Evolutionary conservation across 92 coral and sea anemone species (phyloP), one percentile per base, ranked within the genome.

Genomic region (Porites divaricata): DNA sequence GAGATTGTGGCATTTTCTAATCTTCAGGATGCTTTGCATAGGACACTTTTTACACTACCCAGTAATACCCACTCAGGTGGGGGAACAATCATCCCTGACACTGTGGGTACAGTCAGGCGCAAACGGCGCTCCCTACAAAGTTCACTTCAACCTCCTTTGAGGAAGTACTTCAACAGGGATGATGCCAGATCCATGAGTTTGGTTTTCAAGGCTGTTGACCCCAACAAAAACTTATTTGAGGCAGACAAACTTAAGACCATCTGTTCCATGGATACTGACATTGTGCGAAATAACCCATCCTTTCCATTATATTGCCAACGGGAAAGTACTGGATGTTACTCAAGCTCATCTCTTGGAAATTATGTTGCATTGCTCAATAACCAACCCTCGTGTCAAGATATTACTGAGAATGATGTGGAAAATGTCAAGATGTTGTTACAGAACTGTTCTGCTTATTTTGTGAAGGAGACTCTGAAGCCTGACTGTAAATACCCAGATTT

Each of bases 341-440:
- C 90, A 8, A 91, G 93, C 69, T 85, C 63, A 1, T 95, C 99
- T 4, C 88, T 97, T 54, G 99, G 99, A 63, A 87, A 81, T 64
- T 89, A 89, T 70, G 84, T 95, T 50, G 99, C 98, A 7, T 15
- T 63, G 54, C 84, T 93, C 25, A 81, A 86, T 35, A 81, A 85
- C 57, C 93, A 90, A 9, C 56, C 63, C n/a, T 82, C 93, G 0
- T 97, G 99, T 75, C 84, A 76, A 25, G 75, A 89, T 56, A 89
- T 97, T 19, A 93, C 92, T 9, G 89, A 76, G n/a, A 56, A 63
- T 4, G 99, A 97, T 74, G 98, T 97, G 10, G 25, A 62, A 11
- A 17, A 2, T 0, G 90, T 92, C 23, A 79, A 81, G 54, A 21
- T 15, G 5, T 74, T 97, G 41, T 70, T 95, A n/a, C 58, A 72